A percentile compares a stretch with the other conserved stretches of the same genome.
Evolutionary conservation across 1,140 invertebrate genomes (phyloP).

Genomic region (Bactericera cockerelli): DNA sequence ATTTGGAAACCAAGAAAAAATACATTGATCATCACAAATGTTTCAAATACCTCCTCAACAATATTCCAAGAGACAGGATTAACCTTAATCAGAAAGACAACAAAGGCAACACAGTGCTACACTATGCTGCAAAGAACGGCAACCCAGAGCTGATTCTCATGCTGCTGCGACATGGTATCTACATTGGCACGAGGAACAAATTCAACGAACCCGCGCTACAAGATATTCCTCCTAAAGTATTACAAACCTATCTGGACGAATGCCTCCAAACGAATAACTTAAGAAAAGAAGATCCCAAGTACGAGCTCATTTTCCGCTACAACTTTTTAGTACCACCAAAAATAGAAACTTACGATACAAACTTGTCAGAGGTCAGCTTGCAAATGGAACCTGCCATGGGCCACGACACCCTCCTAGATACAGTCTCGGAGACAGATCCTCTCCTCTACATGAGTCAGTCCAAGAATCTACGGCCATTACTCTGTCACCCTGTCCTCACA

Average conservation of each 20-base stretch:
- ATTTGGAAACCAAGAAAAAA: slow-evolving; percentile 23
- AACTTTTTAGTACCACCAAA: slow-evolving; percentile 44
- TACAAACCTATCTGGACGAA: slow-evolving; percentile 51
- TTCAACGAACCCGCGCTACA: slow-evolving; percentile 49
- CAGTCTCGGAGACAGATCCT: slow-evolving; percentile 36
- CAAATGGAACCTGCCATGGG: slow-evolving; percentile 3
- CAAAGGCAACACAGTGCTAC: slow-evolving; percentile 58
- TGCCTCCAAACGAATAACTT: slow-evolving; percentile 43
- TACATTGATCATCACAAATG: slow-evolving; percentile 19
- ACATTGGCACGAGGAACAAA: slow-evolving; percentile 46
- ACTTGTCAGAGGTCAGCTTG: not conserved
- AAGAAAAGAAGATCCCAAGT: slow-evolving; percentile 41
- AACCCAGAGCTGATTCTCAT: slow-evolving; percentile 39
- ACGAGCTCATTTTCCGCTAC: slow-evolving; percentile 54
- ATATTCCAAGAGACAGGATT: slow-evolving; percentile 16
- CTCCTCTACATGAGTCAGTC: slow-evolving; percentile 47
- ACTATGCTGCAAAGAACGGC: slow-evolving; percentile 59
- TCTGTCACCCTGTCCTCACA: slow-evolving; percentile 61
- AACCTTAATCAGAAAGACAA: slow-evolving; percentile 45
- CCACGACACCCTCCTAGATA: not conserved
- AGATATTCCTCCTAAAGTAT: slow-evolving; percentile 43
- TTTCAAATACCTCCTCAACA: slow-evolving; percentile 19
- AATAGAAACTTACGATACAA: slow-evolving; percentile 15
- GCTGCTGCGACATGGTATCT: slow-evolving; percentile 50
- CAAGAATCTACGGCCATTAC: slow-evolving; percentile 42